Evolutionary conservation across 1,140 invertebrate species (phyloP).

Genomic region (Maniola jurtina): DNA sequence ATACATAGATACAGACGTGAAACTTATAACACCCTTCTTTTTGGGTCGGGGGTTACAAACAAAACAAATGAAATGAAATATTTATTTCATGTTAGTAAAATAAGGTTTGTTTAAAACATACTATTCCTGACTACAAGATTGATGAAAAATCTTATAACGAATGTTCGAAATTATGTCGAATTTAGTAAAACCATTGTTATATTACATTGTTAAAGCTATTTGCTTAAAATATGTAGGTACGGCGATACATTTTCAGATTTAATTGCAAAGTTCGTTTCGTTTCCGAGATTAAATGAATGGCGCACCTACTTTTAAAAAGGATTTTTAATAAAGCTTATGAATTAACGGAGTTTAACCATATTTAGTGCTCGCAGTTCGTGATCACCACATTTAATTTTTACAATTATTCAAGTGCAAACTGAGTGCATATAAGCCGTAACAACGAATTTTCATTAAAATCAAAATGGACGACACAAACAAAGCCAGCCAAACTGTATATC

Average conservation of each 20-base stretch:
- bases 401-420: conserved; percentile 3
- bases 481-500: too few relatives aligned
- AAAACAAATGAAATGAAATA: too few relatives aligned
- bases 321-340: conserved; percentile 12
- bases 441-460: not conserved
- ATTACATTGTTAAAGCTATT: not conserved
- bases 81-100: too few relatives aligned
- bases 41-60: too few relatives aligned
- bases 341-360: not conserved
- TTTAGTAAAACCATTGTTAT: too few relatives aligned
- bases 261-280: conserved; percentile 12
- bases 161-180: too few relatives aligned
- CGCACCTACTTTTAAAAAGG: conserved; percentile 13
- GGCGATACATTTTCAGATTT: conserved; percentile 8
- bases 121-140: too few relatives aligned
- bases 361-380: not conserved
- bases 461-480: not conserved
- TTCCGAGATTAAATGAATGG: conserved; percentile 10
- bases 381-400: conserved; percentile 6
- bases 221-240: conserved; percentile 1
- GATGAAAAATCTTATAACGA: too few relatives aligned
- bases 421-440: not conserved
- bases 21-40: too few relatives aligned
- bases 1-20: too few relatives aligned
- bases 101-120: too few relatives aligned